Conservation (phyloP, 2,888 invertebrate species). For the Lithophane semibrunnea region DNA sequence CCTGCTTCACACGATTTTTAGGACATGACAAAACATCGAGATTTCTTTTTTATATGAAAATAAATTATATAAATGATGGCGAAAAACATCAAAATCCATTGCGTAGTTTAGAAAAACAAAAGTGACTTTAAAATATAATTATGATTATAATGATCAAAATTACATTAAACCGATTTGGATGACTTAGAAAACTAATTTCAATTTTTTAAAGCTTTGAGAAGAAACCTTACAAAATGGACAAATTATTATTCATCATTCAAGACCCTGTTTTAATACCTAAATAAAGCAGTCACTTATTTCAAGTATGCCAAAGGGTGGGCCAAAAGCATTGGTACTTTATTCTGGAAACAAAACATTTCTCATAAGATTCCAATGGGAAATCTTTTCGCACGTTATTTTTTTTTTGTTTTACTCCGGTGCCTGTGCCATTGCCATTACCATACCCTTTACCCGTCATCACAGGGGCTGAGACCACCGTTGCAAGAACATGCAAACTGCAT, state of each 20-base stretch:
- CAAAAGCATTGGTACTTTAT: conserved; percentile 1
- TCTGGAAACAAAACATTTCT: conserved; percentile 14
- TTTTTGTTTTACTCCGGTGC: conserved; percentile 8
- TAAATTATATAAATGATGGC: neutral
- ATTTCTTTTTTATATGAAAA: neutral
- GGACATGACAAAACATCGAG: neutral
- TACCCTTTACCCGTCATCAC: neutral
- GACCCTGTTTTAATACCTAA: neutral
- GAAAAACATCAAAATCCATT: neutral
- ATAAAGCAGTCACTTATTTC: neutral
- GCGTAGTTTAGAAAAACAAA: neutral
- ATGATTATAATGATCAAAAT: neutral
- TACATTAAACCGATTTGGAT: neutral
- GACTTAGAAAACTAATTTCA: neutral
- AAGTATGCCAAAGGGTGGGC: neutral
- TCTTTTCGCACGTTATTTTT: neutral
- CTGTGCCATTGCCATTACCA: neutral
- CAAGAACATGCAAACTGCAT: conserved; percentile 12
- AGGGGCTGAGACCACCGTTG: neutral
- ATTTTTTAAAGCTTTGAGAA: neutral
- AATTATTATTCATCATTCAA: neutral
- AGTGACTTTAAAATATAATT: neutral
- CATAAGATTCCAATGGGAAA: conserved; percentile 21
- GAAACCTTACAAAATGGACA: neutral
- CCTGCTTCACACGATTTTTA: neutral